Conservation (phyloP, 2,888 invertebrate genomes). For the Mesodorylaimus sp. region DNA sequence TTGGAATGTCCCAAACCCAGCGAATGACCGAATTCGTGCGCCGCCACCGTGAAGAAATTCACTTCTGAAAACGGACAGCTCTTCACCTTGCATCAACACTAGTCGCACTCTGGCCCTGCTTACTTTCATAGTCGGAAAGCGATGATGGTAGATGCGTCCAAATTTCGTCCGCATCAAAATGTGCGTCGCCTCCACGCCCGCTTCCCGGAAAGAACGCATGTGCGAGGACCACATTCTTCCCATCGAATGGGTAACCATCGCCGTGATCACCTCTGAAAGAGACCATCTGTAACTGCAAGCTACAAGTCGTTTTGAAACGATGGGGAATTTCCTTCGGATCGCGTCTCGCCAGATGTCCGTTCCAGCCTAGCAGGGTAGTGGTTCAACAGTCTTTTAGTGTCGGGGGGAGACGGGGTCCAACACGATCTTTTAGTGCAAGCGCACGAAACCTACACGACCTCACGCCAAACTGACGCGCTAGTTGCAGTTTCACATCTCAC, state of each 20-base stretch:
- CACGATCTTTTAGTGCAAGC: too few species aligned
- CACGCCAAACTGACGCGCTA: too few species aligned
- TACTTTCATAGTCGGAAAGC: too few species aligned
- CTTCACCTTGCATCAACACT: background rate
- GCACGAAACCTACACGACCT: too few species aligned
- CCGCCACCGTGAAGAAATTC: conserved; percentile 23
- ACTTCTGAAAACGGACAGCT: conserved; percentile 11
- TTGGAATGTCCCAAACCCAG: conserved; percentile 16
- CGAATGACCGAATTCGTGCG: conserved; percentile 17
- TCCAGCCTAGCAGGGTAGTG: too few species aligned
- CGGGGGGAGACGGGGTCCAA: too few species aligned
- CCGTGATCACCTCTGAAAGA: conserved; percentile 12
- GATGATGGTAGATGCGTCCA: conserved; percentile 15
- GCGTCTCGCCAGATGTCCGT: too few species aligned
- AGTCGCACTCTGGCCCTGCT: too few species aligned
- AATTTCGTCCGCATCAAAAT: conserved; percentile 16
- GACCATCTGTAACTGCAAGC: conserved; percentile 43
- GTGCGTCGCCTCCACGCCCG: conserved; percentile 14
- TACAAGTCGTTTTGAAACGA: too few species aligned
- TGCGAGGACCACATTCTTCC: conserved; percentile 13
- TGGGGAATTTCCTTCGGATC: too few species aligned
- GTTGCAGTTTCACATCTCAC: too few species aligned
- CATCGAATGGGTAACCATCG: conserved; percentile 16
- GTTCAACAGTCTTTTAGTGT: too few species aligned
- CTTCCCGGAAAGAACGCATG: conserved; percentile 20